A percentile compares a stretch with the other conserved stretches of the same genome.
phyloP scores from a whole-genome alignment of 1,140 invertebrate genomes.

The Chelonus insularis region DNA sequence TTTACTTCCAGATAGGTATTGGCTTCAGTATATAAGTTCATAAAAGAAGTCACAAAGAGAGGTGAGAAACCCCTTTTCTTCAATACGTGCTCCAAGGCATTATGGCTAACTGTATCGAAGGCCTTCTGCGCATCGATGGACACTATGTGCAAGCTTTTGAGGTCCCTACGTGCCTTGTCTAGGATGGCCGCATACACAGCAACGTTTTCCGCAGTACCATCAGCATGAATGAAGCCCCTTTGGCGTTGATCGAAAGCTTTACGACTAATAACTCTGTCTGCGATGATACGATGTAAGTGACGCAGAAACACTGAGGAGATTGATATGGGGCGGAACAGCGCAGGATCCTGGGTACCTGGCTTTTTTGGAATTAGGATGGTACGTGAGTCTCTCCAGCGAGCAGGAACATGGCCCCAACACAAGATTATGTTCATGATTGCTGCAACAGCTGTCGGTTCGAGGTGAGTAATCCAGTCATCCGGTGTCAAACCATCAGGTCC shows the following conservation, averaged over 20 bases:
- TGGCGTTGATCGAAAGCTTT: slow-evolving; percentile 3
- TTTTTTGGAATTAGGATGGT: slow-evolving; percentile 27
- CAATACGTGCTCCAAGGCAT: too few species aligned
- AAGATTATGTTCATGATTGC: slow-evolving; percentile 14
- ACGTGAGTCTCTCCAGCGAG: slow-evolving; percentile 1
- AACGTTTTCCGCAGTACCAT: slow-evolving; percentile 17
- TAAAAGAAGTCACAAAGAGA: not conserved
- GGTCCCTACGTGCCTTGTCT: not conserved
- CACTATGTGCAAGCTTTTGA: slow-evolving; percentile 26
- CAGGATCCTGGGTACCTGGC: slow-evolving; percentile 6
- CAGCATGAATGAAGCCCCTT: slow-evolving; percentile 19
- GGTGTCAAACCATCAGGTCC: too few species aligned
- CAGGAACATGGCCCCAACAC: not conserved
- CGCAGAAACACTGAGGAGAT: slow-evolving; percentile 26
- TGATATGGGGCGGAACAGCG: slow-evolving; percentile 21
- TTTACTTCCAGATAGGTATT: not conserved
- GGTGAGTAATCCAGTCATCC: too few species aligned
- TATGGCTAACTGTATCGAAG: slow-evolving; percentile 40
- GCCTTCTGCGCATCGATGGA: slow-evolving; percentile 43
- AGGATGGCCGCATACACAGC: not conserved
- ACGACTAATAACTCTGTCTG: too few species aligned
- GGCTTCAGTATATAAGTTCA: not conserved
- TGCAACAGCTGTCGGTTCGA: not conserved
- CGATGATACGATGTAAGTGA: slow-evolving; percentile 25
- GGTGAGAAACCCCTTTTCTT: too few species aligned